A percentile compares a stretch with the other conserved stretches of the same genome.
Evolutionary conservation across 1,140 invertebrate genomes (phyloP).

Genomic region (Microplitis mediator): DNA sequence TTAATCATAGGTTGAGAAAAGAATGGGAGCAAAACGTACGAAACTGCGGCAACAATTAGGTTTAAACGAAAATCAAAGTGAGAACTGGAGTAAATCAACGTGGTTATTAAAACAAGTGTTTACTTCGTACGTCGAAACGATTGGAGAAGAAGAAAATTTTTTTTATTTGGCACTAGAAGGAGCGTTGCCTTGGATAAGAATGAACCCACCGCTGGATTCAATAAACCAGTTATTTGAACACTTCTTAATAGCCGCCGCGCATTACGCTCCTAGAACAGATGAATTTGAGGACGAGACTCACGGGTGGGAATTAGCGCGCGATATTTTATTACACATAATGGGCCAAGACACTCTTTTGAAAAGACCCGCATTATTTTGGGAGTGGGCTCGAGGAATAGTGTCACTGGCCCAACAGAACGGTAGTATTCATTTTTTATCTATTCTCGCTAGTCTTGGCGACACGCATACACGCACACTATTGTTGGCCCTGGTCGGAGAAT

Average conservation of each 20-base stretch:
- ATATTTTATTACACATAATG: conserved; percentile 49
- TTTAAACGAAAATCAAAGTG: not conserved
- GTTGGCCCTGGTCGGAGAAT: conserved; percentile 50
- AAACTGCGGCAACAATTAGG: conserved; percentile 38
- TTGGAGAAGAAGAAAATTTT: conserved; percentile 36
- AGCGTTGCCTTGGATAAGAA: conserved; percentile 50
- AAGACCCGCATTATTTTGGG: conserved; percentile 48
- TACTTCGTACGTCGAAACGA: conserved; percentile 39
- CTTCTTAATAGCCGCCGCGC: conserved; percentile 48
- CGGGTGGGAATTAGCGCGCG: conserved; percentile 50
- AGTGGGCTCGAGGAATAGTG: conserved; percentile 49
- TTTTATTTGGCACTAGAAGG: conserved; percentile 51
- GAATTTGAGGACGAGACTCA: conserved; percentile 37
- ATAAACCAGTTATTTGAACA: conserved; percentile 49
- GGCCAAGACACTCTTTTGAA: conserved; percentile 43
- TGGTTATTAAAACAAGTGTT: conserved; percentile 55
- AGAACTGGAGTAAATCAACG: conserved; percentile 47
- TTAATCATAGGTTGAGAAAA: conserved; percentile 36
- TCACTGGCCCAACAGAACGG: conserved; percentile 44
- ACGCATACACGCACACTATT: conserved; percentile 49
- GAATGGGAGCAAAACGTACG: conserved; percentile 26
- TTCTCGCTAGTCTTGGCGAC: conserved; percentile 54
- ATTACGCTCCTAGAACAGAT: conserved; percentile 44
- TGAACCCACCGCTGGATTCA: conserved; percentile 45
- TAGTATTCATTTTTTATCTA: conserved; percentile 47